These are phyloP conservation scores for Drosophila nikananu DNA, from an alignment of 1,140 invertebrate genomes.

Conservation along the genomic window DNA sequence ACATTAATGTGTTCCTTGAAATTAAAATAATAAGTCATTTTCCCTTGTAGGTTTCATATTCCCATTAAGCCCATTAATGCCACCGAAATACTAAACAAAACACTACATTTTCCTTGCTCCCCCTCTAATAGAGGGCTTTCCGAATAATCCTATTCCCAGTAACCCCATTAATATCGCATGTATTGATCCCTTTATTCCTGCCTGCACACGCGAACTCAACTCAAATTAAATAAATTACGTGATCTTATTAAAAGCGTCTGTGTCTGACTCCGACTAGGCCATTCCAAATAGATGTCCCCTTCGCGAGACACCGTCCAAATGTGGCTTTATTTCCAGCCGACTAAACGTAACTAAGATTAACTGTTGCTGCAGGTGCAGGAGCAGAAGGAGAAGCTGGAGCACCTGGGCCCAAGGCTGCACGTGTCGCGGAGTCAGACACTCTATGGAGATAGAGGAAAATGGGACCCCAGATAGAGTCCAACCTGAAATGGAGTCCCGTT, in stretches of 20 bases:
- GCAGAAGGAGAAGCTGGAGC: not conserved
- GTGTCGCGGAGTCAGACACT: constrained; percentile 54
- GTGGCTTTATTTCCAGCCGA: constrained; percentile 76
- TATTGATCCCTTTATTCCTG: constrained; percentile 36
- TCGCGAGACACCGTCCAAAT: constrained; percentile 51
- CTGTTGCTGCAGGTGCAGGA: constrained; percentile 68
- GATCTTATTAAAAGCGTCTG: constrained; percentile 72
- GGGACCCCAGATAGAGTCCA: constrained; percentile 14
- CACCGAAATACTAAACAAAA: not conserved
- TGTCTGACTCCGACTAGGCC: constrained; percentile 12
- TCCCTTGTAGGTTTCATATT: not conserved
- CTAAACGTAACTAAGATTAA: constrained; percentile 83
- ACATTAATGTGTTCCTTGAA: too few species aligned
- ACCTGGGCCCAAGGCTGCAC: constrained; percentile 36
- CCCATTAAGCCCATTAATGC: constrained; percentile 1
- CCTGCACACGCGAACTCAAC: constrained; percentile 15
- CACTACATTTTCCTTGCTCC: not conserved
- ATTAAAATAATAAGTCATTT: too few species aligned
- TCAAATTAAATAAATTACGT: constrained; percentile 81
- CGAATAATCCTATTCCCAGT: constrained; percentile 1
- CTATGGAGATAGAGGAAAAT: constrained; percentile 10
- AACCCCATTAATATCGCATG: constrained; percentile 20
- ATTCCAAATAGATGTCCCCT: constrained; percentile 28
- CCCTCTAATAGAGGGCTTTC: not conserved
- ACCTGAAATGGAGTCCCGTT: not conserved